A percentile compares a stretch with the other conserved stretches of the same genome.
Evolutionary conservation across 2,888 invertebrate genomes (phyloP).

Genomic region (Trichopoda pennipes): DNA sequence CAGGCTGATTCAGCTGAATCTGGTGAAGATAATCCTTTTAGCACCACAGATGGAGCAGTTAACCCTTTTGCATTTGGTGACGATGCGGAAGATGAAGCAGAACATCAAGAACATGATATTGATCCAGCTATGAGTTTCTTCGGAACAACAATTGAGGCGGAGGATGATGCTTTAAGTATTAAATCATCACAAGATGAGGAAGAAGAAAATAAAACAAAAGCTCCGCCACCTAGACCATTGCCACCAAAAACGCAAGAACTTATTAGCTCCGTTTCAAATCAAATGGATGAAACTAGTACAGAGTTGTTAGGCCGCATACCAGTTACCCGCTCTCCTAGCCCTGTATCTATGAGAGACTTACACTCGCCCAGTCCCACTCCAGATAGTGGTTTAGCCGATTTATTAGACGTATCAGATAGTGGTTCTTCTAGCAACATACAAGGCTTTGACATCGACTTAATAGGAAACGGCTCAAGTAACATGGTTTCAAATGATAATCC

Average conservation of each 20-base stretch:
- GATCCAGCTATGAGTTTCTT: constrained; percentile 81
- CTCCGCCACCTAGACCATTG: constrained; percentile 82
- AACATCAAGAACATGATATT: constrained; percentile 72
- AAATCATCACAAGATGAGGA: constrained; percentile 77
- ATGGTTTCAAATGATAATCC: constrained; percentile 77
- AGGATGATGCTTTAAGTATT: constrained; percentile 78
- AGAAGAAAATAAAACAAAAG: constrained; percentile 73
- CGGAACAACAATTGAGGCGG: constrained; percentile 81
- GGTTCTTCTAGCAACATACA: constrained; percentile 76
- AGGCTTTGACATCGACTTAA: constrained; percentile 75
- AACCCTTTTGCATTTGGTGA: constrained; percentile 87
- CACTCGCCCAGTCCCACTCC: constrained; percentile 93
- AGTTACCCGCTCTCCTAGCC: constrained; percentile 92
- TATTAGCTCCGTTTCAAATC: constrained; percentile 91
- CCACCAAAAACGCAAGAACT: constrained; percentile 91
- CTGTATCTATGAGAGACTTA: constrained; percentile 89
- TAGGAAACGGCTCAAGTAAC: constrained; percentile 68
- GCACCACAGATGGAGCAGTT: constrained; percentile 80
- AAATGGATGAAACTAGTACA: constrained; percentile 93
- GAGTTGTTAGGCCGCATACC: constrained; percentile 91
- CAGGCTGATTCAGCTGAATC: constrained; percentile 76
- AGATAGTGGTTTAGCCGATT: constrained; percentile 84
- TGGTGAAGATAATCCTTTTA: constrained; percentile 90
- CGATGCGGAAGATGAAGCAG: constrained; percentile 73
- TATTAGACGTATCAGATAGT: constrained; percentile 84